A percentile compares a stretch with the other conserved stretches of the same genome.
Conservation (phyloP, 2,113 vertebrate species). For the Notarius lentiginosus region DNA sequence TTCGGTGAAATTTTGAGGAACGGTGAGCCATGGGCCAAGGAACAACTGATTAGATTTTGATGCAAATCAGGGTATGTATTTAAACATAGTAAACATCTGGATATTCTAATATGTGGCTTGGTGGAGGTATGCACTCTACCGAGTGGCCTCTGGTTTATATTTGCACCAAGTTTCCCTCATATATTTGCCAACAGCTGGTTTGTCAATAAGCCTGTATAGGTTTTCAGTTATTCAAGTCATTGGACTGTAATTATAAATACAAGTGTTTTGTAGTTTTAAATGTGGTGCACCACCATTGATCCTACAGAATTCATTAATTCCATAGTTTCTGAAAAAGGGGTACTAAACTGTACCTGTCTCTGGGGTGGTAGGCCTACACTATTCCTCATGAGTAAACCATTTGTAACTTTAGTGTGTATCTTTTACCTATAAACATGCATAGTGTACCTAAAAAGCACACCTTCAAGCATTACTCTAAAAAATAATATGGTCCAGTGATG, state of each 20-base stretch:
- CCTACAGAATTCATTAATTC: neutral
- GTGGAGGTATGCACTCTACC: no score
- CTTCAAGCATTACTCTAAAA: neutral
- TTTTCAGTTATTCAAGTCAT: neutral
- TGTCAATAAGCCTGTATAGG: neutral
- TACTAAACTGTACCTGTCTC: neutral
- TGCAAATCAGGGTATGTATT: no score
- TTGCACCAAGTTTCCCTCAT: neutral
- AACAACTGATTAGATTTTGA: no score
- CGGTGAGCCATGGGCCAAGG: no score
- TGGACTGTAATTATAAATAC: neutral
- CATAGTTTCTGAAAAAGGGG: neutral
- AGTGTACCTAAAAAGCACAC: neutral
- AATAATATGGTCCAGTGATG: no score
- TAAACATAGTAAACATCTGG: no score
- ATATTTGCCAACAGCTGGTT: neutral
- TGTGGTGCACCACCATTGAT: neutral
- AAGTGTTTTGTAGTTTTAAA: neutral
- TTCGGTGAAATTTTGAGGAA: no score
- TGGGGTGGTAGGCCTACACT: neutral
- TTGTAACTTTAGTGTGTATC: neutral
- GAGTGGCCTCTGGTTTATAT: neutral
- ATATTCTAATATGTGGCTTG: no score
- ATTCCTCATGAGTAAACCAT: neutral
- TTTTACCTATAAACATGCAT: neutral